phyloP scores from a whole-genome alignment of 2,113 vertebrate species.

The Pholis gunnellus region DNA sequence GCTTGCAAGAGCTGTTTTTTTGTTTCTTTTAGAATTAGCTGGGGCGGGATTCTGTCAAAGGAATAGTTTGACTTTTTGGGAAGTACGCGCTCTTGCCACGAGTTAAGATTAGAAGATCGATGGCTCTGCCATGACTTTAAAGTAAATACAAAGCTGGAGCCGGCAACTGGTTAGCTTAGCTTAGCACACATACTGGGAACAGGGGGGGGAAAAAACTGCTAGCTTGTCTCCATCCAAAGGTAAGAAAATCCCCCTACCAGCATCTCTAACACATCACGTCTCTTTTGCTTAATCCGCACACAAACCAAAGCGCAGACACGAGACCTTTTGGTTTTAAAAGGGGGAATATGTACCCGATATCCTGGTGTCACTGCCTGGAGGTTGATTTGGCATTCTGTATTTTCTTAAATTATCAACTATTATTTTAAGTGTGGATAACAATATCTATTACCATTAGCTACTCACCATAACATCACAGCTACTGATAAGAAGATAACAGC shows the following conservation, averaged over 20 bases:
- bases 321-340: not conserved
- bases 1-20: not conserved
- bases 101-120: not conserved
- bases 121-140: not conserved
- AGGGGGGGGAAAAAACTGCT: not conserved
- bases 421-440: no score
- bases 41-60: not conserved
- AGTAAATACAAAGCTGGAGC: constrained; percentile 2
- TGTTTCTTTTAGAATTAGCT: not conserved
- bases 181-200: not conserved
- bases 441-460: not conserved
- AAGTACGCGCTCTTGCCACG: not conserved
- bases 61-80: not conserved
- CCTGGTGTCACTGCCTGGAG: not conserved
- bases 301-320: not conserved
- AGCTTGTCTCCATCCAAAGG: not conserved
- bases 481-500: not conserved
- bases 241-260: not conserved
- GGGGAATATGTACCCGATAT: not conserved
- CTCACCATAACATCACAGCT: not conserved
- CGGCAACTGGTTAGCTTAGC: constrained; percentile 3
- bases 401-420: no score
- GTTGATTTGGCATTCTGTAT: not conserved
- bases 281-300: not conserved
- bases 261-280: not conserved